A percentile compares a stretch with the other conserved stretches of the same genome.
Conservation (phyloP, 2,888 invertebrate genomes). For the Lydus trimaculatus region DNA sequence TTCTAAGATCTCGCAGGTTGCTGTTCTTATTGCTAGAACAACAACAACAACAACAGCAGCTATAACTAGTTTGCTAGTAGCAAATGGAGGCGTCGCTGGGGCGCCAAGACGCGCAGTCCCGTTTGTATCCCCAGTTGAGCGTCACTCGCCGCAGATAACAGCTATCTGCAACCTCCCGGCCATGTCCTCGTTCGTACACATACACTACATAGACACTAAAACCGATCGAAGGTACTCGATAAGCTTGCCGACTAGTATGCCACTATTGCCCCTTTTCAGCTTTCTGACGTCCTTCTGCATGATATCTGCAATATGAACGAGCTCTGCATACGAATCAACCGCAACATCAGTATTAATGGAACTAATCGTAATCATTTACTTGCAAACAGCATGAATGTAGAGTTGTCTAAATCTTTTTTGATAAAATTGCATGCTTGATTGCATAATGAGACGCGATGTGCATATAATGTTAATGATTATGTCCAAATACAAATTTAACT, state of each 20-base stretch:
- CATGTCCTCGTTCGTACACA: slow-evolving; percentile 27
- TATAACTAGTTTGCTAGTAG: neutral
- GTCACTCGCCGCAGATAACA: slow-evolving; percentile 50
- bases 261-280: slow-evolving; percentile 14
- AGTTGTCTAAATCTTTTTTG: too few species aligned
- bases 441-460: neutral
- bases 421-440: too few species aligned
- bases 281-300: slow-evolving; percentile 31
- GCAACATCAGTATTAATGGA: slow-evolving; percentile 18
- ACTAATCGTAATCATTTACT: neutral
- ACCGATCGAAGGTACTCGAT: slow-evolving; percentile 37
- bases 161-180: slow-evolving; percentile 46
- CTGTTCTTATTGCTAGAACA: neutral
- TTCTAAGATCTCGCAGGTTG: neutral
- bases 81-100: slow-evolving; percentile 16
- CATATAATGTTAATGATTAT: neutral
- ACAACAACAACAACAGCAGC: neutral
- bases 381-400: neutral
- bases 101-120: slow-evolving; percentile 44
- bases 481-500: neutral
- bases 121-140: slow-evolving; percentile 49
- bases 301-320: slow-evolving; percentile 41
- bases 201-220: slow-evolving; percentile 30
- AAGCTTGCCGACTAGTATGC: slow-evolving; percentile 19
- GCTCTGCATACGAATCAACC: slow-evolving; percentile 43